Evolutionary conservation across 2,113 vertebrate species (phyloP).

Genomic region (Ageneiosus marmoratus): DNA sequence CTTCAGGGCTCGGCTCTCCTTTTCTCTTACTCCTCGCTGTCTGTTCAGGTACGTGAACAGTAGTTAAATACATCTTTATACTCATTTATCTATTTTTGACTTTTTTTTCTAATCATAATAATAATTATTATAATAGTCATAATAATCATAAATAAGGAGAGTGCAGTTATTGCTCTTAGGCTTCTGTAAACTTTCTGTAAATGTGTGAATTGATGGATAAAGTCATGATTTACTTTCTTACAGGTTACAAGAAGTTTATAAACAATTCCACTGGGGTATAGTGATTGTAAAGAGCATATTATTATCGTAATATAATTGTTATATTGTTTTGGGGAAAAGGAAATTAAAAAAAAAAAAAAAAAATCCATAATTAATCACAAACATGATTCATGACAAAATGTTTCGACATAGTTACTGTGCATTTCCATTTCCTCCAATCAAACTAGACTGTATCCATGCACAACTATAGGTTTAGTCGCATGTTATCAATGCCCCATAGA

Average conservation of each 20-base stretch:
- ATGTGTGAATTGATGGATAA: background rate
- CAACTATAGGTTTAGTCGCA: background rate
- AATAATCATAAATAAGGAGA: background rate
- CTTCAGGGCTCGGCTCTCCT: conserved; percentile 49
- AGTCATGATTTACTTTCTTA: background rate
- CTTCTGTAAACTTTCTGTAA: background rate
- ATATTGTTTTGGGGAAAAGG: background rate
- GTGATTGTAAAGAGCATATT: background rate
- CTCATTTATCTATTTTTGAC: background rate
- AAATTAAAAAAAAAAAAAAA: background rate
- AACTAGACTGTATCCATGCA: background rate
- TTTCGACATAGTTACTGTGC: background rate
- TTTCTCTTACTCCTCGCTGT: conserved; percentile 42
- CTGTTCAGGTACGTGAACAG: conserved; percentile 61
- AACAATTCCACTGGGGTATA: background rate
- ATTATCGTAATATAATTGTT: no score
- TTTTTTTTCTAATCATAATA: background rate
- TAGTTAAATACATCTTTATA: background rate
- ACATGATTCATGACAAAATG: background rate
- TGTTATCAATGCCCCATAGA: background rate
- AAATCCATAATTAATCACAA: background rate
- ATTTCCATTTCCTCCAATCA: background rate
- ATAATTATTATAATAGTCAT: background rate
- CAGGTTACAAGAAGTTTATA: background rate
- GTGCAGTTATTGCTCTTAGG: background rate